Evolutionary conservation across 1,140 invertebrate species (phyloP), one percentile per base, ranked within the genome.

Genomic region (Philotrypesis tridentata): DNA sequence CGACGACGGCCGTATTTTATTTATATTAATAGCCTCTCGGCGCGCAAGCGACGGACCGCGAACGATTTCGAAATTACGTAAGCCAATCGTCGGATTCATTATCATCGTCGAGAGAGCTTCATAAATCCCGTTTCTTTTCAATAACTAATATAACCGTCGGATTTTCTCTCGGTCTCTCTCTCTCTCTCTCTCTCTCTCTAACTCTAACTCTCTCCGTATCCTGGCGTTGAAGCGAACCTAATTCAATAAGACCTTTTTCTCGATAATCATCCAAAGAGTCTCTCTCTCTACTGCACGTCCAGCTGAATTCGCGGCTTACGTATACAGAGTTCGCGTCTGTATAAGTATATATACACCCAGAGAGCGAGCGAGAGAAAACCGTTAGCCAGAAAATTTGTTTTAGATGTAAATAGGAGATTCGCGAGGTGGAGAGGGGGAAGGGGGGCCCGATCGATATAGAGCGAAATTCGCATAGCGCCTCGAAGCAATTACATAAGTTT

Each of bases 351-450:
- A 40, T 40, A 40, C n/a, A n/a, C n/a, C n/a, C n/a, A n/a, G n/a
- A n/a, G n/a, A n/a, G n/a, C n/a, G n/a, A n/a, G n/a, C 33, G 33
- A 5, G 33, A 37, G 9, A 3, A 9, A 0, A 55, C 48, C 48
- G 48, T 55, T 55, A 55, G 37, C 0, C 23, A 11, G 71, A n/a
- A 73, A 73, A 73, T 73, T 73, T 48, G 71, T 29, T 29, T 73
- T 40, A 55, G 48, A 74, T 74, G 72, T 74, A 74, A 74, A 74
- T 74, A 61, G n/a, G 43, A 25, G 72, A 74, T 74, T 55, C 31
- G n/a, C n/a, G n/a, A n/a, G n/a, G n/a, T n/a, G n/a, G n/a, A n/a
- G n/a, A n/a, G n/a, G n/a, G n/a, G n/a, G n/a, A n/a, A n/a, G n/a
- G n/a, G n/a, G n/a, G 14, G 21, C 14, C 17, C 43, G 72, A 55